Conservation (phyloP, 2,888 invertebrate genomes). For the Nephrotoma appendiculata region DNA sequence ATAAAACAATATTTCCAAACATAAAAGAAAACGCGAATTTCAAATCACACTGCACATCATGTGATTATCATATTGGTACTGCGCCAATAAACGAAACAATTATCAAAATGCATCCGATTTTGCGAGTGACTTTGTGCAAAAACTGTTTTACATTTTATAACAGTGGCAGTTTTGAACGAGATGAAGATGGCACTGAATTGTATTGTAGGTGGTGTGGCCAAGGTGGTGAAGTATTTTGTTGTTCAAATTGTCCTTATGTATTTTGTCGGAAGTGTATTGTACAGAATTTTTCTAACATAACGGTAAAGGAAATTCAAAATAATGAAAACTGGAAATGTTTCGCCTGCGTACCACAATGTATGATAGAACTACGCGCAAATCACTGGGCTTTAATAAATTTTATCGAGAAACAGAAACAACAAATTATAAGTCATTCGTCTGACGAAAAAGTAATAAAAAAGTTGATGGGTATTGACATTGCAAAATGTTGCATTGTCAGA, state of each 20-base stretch:
- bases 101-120: slow-evolving; percentile 56
- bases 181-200: slow-evolving; percentile 68
- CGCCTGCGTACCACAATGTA: slow-evolving; percentile 49
- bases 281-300: slow-evolving; percentile 49
- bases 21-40: background rate
- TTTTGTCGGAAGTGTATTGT: slow-evolving; percentile 67
- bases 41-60: slow-evolving; percentile 50
- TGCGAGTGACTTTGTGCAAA: slow-evolving; percentile 56
- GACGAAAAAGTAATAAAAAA: slow-evolving; percentile 20
- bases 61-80: slow-evolving; percentile 60
- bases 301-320: slow-evolving; percentile 54
- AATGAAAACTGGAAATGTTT: slow-evolving; percentile 73
- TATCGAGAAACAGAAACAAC: slow-evolving; percentile 41
- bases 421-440: slow-evolving; percentile 6
- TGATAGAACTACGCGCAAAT: slow-evolving; percentile 49
- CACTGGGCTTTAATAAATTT: slow-evolving; percentile 59
- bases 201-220: slow-evolving; percentile 78
- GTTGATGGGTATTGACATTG: slow-evolving; percentile 22
- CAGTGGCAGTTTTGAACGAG: slow-evolving; percentile 68
- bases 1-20: slow-evolving; percentile 30
- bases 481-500: slow-evolving; percentile 22
- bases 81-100: slow-evolving; percentile 45
- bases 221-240: slow-evolving; percentile 64
- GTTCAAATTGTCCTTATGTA: slow-evolving; percentile 57
- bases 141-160: slow-evolving; percentile 63